A percentile compares a stretch with the other conserved stretches of the same genome.
phyloP scores from a whole-genome alignment of 2,888 invertebrate genomes.

The Glaucopsyche alexis region DNA sequence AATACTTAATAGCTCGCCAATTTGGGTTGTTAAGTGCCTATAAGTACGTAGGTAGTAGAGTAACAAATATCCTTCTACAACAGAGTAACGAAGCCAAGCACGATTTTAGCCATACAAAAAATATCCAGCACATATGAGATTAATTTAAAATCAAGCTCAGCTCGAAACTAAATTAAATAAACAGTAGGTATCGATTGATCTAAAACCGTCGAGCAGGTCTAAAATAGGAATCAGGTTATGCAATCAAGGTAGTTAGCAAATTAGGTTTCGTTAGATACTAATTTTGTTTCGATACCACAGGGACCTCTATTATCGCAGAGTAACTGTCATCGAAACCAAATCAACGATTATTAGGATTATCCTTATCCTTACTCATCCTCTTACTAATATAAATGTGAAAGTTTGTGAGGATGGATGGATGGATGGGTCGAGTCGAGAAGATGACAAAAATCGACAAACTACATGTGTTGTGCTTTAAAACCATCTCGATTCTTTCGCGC shows the following conservation, averaged over 20 bases:
- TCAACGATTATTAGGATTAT: background rate
- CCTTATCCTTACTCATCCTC: too few relatives aligned
- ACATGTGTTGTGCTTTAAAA: too few relatives aligned
- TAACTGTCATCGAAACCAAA: background rate
- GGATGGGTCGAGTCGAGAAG: too few relatives aligned
- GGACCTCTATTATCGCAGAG: background rate
- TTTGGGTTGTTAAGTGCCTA: background rate
- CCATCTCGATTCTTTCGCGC: too few relatives aligned
- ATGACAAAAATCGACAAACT: too few relatives aligned
- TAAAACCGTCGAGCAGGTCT: background rate
- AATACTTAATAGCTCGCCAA: too few relatives aligned
- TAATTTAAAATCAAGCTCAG: conserved; percentile 3
- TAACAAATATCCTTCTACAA: background rate
- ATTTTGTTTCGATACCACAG: background rate
- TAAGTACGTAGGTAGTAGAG: background rate
- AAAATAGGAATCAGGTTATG: conserved; percentile 13
- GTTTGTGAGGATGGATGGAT: too few relatives aligned
- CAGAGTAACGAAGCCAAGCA: background rate
- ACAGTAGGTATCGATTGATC: background rate
- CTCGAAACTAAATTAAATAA: background rate
- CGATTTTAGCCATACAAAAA: background rate
- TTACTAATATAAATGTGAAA: too few relatives aligned
- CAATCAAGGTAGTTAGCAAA: conserved; percentile 17
- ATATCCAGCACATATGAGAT: background rate
- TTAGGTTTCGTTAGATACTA: background rate